A percentile compares a stretch with the other conserved stretches of the same genome.
Conservation (phyloP, 2,113 vertebrate genomes). For the Nesogale talazaci region DNA sequence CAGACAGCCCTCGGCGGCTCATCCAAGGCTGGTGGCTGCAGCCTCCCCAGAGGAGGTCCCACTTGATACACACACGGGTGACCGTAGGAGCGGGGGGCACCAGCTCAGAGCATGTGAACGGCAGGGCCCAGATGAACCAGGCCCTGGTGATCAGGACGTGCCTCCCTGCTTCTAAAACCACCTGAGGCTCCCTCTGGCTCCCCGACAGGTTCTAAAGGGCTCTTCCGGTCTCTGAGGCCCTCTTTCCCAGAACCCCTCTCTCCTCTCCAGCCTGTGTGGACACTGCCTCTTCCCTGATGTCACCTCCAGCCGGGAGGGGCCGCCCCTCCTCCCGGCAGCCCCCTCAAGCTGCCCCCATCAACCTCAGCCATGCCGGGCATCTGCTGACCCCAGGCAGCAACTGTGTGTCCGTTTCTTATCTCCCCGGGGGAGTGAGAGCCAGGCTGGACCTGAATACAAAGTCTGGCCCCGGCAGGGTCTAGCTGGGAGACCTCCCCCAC, state of each 20-base stretch:
- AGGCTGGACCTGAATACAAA: slow-evolving; percentile 29
- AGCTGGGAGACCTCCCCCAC: neutral
- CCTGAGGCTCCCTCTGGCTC: neutral
- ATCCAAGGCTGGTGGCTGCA: neutral
- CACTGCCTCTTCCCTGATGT: neutral
- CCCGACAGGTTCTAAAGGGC: neutral
- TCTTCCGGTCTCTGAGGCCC: neutral
- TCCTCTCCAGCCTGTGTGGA: neutral
- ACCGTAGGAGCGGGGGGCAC: neutral
- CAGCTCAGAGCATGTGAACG: neutral
- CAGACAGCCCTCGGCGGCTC: neutral
- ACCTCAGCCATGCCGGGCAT: neutral
- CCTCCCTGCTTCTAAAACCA: neutral
- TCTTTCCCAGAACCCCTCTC: neutral
- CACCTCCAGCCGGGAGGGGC: neutral
- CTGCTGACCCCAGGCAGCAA: neutral
- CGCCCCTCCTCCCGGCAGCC: neutral
- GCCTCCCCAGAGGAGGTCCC: neutral
- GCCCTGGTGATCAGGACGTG: neutral
- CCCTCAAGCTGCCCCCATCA: neutral
- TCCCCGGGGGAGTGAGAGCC: neutral
- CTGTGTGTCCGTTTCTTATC: slow-evolving; percentile 56
- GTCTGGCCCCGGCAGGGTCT: neutral
- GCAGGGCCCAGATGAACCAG: neutral
- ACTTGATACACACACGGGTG: no score